Percentiles rank a stretch among this genome's conserved stretches.
Evolutionary conservation across 2,113 vertebrate species (phyloP).

Genomic region (Datnioides undecimradiatus): DNA sequence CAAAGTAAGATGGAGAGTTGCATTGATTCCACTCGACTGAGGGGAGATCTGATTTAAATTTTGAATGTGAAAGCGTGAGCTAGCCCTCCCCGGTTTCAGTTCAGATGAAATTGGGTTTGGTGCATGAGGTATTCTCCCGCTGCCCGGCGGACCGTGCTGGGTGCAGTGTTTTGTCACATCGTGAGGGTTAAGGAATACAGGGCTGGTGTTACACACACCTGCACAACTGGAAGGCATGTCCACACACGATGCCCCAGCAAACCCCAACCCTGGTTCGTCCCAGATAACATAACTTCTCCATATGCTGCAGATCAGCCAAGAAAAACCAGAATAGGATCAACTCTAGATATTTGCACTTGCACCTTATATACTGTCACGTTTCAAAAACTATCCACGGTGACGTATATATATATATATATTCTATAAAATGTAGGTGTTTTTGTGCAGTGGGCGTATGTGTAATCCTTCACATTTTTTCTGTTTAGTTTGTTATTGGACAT

Average conservation of each 20-base stretch:
- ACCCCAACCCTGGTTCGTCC: background rate
- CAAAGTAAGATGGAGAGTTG: conserved; percentile 93
- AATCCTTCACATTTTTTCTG: background rate
- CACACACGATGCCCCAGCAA: conserved; percentile 27
- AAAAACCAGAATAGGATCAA: background rate
- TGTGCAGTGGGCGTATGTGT: background rate
- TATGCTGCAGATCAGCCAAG: conserved; percentile 9
- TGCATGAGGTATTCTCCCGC: conserved; percentile 90
- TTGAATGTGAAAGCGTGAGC: conserved; percentile 74
- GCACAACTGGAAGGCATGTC: conserved; percentile 51
- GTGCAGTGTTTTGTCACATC: conserved; percentile 87
- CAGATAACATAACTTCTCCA: background rate
- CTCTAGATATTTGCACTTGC: background rate
- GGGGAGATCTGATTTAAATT: conserved; percentile 94
- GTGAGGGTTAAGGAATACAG: conserved; percentile 63
- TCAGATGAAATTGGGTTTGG: conserved; percentile 95
- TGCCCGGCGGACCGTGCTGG: conserved; percentile 90
- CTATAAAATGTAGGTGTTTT: background rate
- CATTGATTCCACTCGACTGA: conserved; percentile 94
- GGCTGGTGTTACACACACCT: conserved; percentile 34
- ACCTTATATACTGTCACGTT: background rate
- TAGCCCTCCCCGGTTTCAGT: conserved; percentile 88
- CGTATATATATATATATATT: too few relatives aligned
- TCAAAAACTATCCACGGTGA: background rate
- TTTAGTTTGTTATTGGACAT: too few relatives aligned